Base-by-base conservation (phyloP, 2,797 vertebrate species). In the Adrianichthys oophorus region DNA sequence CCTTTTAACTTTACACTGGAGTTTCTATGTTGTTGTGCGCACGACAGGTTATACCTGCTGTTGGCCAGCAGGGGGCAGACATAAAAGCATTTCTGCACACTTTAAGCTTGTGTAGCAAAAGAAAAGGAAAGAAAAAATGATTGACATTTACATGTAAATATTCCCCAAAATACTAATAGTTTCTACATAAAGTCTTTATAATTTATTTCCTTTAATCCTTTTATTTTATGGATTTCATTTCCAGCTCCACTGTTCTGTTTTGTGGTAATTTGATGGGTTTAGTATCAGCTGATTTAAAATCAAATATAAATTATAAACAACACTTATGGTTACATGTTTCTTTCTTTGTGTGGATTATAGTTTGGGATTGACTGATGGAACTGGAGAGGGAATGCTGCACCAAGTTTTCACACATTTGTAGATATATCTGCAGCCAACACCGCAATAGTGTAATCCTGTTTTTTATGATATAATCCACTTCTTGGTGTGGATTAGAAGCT, bases 111-210 rank as follows among this genome's bases (percentile, higher is more conserved):
- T 78, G 67, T 21, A 69, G 65, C 45, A 70, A 70, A 72, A 12
- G 32, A 81, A 75, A 75, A 76, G 59, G 72, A 70, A 75, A 76
- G 59, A 74, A 70, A 70, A 84, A 21, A 21, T 21, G 19, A 62
- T 72, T 74, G 59, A 84, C 73, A 74, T 41, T 56, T 61, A 80
- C 76, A 56, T 92, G 89, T 92, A 93, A 82, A 92, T 92, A 90
- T 73, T 51, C 42, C 62, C 50, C 66, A 37, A 12, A 37, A 71
- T 85, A 57, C 63, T 84, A 70, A 79, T 80, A 72, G 70, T 79
- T 85, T 76, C 74, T 88, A 90, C 82, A 91, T 88, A 89, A 78
- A 64, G 73, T 76, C 70, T 82, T 85, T 73, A 76, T 92, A 90
- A 91, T 90, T 92, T 93, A 92, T 92, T 91, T 76, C 72, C 80